Evolutionary conservation across 2,888 invertebrate species (phyloP), one percentile per base, ranked within the genome.

Genomic region (Camponotus fellah): DNA sequence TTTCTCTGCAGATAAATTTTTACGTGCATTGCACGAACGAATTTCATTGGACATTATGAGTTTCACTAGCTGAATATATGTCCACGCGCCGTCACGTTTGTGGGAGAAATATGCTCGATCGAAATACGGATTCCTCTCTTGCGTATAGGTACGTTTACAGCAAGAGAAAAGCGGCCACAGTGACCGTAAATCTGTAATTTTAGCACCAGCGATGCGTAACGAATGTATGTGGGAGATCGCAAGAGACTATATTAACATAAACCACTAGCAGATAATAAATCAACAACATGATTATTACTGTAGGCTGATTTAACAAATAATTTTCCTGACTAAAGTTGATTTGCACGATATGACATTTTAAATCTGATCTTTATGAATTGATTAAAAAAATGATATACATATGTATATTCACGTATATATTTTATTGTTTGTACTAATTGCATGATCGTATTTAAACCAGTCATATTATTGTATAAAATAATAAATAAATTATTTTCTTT

Each of bases 111-210:
- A 43, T 14, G n/a, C 37, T 68, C 40, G 69, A 56, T 77, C n/a
- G 40, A 26, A 26, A 26, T 43, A 40, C 37, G 46, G 37, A 72
- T 53, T 37, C 8, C 79, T 69, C 72, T 77, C 40, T 72, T 37
- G 79, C 43, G 2, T 46, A 46, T 37, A 60, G 79, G n/a, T 34
- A 46, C 79, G 72, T 79, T 76, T 71, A 79, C 60, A 37, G n/a
- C 46, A 46, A 60, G 79, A 80, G 79, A 80, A 80, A 80, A 62
- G 79, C 79, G 60, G 72, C 46, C 79, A 49, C 46, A 80, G 79
- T 46, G 37, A 46, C 72, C 60, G 26, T 80, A 80, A 80, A 80
- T 80, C 60, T 72, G 79, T 80, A 80, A 80, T 80, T 80, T 80
- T 79, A 79, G 79, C 72, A 34, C 71, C 21, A 43, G 2, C 46